Base-by-base conservation (phyloP, 2,113 vertebrate species). In the Chitala chitala region DNA sequence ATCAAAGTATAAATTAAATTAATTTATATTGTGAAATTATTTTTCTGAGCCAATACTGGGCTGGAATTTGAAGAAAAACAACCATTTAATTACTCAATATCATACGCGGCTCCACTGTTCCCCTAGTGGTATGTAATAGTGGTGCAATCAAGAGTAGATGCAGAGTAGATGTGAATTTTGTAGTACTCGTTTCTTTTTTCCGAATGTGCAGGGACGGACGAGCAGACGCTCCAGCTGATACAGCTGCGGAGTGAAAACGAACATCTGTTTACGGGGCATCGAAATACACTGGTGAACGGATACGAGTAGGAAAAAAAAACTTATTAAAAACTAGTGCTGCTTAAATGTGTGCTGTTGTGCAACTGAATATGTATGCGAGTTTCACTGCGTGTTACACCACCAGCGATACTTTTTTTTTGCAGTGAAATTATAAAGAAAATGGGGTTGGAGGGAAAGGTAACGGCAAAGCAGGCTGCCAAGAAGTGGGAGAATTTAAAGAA, bases 401-500 rank as follows among this genome's bases (percentile, higher is more conserved):
- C n/a, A 63, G 8, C 3, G 13, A 15, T 40, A 31, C 56, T 31
- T 61, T 61, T 61, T 61, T 33, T 15, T 17, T 38, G 59, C 38
- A 63, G 59, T 38, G 59, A 63, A 54, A 71, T 71, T 31, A 50
- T 50, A 36, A 71, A 71, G 50, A 51, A 51, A 5, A 71, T 71
- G 69, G 69, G 50, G 9, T 31, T 71, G 69, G 69, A 71, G 24
- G 31, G 51, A 26, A 51, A 55, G 33, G 20, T 71, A 5, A 50
- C 69, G 1, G 44, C 31, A 24, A 51, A 50, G 15, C 69, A 71
- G 26, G 69, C 69, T 9, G 50, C 31, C 17, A 71, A 71, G 46
- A 71, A 71, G 26, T 71, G 69, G 69, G 69, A 71, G 22, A 71
- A 71, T 44, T 33, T 71, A 13, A 71, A 71, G 46, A 71, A 50